Percentiles rank a stretch among this genome's conserved stretches.
These are phyloP conservation scores for Neolamprologus modestus DNA, from an alignment of 2,113 vertebrate genomes.

Conservation along the genomic window DNA sequence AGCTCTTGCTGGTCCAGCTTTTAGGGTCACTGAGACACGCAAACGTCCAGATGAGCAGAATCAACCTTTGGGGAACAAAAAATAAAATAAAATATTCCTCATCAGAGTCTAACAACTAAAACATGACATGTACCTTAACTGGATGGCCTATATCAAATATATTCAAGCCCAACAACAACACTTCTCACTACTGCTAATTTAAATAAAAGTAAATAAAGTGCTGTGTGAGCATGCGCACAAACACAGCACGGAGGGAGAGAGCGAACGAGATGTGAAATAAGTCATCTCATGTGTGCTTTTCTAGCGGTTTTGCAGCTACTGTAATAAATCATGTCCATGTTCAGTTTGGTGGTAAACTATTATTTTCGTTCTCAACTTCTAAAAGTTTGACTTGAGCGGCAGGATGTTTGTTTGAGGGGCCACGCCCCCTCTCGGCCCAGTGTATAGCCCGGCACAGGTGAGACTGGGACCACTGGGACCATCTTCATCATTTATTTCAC, in stretches of 20 bases:
- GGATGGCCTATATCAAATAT: too few relatives aligned
- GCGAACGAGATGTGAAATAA: not conserved
- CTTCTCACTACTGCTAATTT: too few relatives aligned
- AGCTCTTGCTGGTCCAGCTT: not conserved
- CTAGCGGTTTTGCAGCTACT: not conserved
- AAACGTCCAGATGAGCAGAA: not conserved
- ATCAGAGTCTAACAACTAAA: too few relatives aligned
- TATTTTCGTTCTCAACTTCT: not conserved
- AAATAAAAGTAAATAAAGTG: not conserved
- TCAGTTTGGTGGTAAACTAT: not conserved
- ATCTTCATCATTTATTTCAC: not conserved
- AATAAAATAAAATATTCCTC: too few relatives aligned
- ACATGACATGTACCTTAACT: too few relatives aligned
- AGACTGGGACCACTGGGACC: not conserved
- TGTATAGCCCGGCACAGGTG: not conserved
- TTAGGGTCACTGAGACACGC: not conserved
- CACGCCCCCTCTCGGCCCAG: not conserved
- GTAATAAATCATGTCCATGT: not conserved
- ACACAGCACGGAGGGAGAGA: not conserved
- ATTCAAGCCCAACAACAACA: too few relatives aligned
- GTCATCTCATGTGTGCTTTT: not conserved
- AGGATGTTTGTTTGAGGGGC: not conserved
- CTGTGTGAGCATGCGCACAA: not conserved
- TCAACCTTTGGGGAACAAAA: too few relatives aligned
- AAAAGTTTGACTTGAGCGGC: not conserved